Percentiles rank a stretch among this genome's conserved stretches.
These are phyloP conservation scores for Drosophila ironensis DNA, from an alignment of 1,140 invertebrate species.

Conservation along the genomic window DNA sequence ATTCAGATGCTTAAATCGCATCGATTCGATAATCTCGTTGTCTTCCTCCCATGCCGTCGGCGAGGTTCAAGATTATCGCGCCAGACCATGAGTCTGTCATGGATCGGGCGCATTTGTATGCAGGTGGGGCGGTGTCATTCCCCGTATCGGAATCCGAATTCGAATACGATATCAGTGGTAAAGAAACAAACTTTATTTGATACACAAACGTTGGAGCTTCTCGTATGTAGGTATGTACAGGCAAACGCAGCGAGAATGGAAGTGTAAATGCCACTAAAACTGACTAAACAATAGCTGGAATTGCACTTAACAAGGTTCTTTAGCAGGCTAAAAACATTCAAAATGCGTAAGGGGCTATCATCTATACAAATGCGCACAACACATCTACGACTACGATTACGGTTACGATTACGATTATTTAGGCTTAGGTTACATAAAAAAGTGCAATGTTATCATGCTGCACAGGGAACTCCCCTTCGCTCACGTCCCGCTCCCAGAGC, in stretches of 20 bases:
- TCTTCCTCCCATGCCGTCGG: too few species aligned
- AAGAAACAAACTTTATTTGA: slow-evolving; percentile 49
- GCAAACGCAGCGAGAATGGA: slow-evolving; percentile 42
- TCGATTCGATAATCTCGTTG: too few species aligned
- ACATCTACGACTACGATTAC: slow-evolving; percentile 16
- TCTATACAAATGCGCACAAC: slow-evolving; percentile 10
- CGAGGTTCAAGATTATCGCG: background rate
- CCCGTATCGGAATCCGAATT: slow-evolving; percentile 15
- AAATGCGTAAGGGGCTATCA: slow-evolving; percentile 32
- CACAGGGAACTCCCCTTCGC: too few species aligned
- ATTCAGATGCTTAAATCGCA: too few species aligned
- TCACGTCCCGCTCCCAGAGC: too few species aligned
- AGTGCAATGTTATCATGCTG: slow-evolving; percentile 21
- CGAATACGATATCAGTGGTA: slow-evolving; percentile 27
- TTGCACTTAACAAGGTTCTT: slow-evolving; percentile 53
- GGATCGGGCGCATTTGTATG: slow-evolving; percentile 30
- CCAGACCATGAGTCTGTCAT: background rate
- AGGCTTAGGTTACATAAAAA: slow-evolving; percentile 22
- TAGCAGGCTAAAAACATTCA: slow-evolving; percentile 34
- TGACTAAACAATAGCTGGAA: slow-evolving; percentile 44
- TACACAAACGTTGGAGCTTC: slow-evolving; percentile 40
- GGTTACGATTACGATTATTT: slow-evolving; percentile 3
- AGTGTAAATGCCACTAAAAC: slow-evolving; percentile 46
- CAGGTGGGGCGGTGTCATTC: slow-evolving; percentile 27
- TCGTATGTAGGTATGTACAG: slow-evolving; percentile 43